These are phyloP conservation scores for Drosophila littoralis DNA, from an alignment of 1,140 invertebrate species.

Conservation along the genomic window DNA sequence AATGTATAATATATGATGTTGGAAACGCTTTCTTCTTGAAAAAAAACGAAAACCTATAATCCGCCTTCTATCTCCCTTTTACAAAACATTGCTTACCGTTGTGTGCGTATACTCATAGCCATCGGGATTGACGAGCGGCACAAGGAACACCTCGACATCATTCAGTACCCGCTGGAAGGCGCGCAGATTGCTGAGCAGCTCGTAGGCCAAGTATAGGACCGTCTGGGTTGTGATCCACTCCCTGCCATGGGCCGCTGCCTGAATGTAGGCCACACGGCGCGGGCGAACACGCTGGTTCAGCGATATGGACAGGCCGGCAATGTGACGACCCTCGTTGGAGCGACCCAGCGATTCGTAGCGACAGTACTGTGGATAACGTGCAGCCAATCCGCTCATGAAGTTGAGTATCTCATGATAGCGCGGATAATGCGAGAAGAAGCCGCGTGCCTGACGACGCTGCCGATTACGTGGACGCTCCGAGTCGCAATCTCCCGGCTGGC, in stretches of 20 bases:
- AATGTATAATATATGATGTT: too few species aligned
- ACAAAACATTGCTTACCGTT: conserved; percentile 85
- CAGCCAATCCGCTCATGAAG: conserved; percentile 75
- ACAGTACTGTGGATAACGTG: conserved; percentile 74
- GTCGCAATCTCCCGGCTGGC: conserved; percentile 58
- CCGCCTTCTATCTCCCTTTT: too few species aligned
- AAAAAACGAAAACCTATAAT: too few species aligned
- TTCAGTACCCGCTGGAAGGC: conserved; percentile 69
- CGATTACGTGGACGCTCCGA: conserved; percentile 56
- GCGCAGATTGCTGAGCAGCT: conserved; percentile 86
- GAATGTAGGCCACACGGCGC: conserved; percentile 79
- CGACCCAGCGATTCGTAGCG: conserved; percentile 80
- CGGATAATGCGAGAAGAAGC: conserved; percentile 75
- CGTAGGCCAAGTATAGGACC: conserved; percentile 86
- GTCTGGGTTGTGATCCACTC: conserved; percentile 90
- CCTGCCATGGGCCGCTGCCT: conserved; percentile 83
- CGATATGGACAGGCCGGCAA: conserved; percentile 81
- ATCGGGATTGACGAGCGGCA: conserved; percentile 88
- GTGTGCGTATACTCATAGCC: conserved; percentile 88
- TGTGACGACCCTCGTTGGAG: conserved; percentile 82
- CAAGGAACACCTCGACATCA: conserved; percentile 87
- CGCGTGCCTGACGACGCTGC: conserved; percentile 68
- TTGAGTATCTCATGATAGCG: conserved; percentile 75
- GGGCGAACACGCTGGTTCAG: conserved; percentile 59
- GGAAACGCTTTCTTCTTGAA: too few species aligned